phyloP scores from a whole-genome alignment of 2,888 invertebrate species.

The Enoplolaimus lenunculus region DNA sequence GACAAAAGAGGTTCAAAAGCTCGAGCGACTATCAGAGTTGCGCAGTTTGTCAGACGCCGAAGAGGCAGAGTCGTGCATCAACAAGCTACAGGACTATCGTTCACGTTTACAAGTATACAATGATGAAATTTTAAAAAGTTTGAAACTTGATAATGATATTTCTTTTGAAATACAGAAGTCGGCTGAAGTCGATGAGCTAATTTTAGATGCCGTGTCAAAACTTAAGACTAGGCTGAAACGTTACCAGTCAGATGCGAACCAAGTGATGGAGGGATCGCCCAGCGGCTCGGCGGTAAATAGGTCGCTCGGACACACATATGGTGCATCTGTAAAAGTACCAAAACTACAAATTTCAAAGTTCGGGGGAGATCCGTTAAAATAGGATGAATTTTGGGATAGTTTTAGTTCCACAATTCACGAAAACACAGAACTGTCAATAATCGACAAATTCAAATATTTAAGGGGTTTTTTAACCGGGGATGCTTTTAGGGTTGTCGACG shows the following conservation, averaged over 20 bases:
- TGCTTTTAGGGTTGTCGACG: neutral
- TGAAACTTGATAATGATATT: neutral
- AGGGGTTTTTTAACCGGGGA: neutral
- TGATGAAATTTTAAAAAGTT: neutral
- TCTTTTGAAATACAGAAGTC: neutral
- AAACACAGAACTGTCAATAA: neutral
- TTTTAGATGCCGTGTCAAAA: neutral
- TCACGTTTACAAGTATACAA: neutral
- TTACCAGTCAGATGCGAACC: neutral
- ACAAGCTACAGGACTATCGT: neutral
- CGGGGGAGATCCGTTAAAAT: conserved; percentile 4
- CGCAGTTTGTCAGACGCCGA: neutral
- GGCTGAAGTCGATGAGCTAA: neutral
- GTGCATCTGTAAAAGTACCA: neutral
- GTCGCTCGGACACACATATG: neutral
- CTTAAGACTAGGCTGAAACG: neutral
- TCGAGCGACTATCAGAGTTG: neutral
- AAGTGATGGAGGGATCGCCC: neutral
- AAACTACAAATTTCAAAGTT: neutral
- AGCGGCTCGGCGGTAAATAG: neutral
- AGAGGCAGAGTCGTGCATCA: conserved; percentile 1
- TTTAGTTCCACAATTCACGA: neutral
- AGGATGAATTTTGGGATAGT: conserved; percentile 2
- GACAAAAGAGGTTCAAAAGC: neutral
- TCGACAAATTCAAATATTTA: conserved; percentile 17